Conservation (phyloP, 2,797 vertebrate genomes). For the Chlorospingus flavigularis region DNA sequence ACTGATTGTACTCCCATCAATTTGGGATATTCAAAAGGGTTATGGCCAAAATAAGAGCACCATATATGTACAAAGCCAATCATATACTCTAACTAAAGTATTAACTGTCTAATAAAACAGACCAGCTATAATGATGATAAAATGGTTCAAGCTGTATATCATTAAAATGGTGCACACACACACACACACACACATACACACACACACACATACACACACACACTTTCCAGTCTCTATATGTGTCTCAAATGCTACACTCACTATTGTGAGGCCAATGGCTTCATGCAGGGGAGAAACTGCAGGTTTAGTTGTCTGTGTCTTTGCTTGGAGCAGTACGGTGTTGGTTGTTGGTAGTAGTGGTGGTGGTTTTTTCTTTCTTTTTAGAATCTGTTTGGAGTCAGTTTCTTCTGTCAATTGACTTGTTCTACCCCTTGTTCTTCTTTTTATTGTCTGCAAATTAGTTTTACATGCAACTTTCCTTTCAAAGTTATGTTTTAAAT, state of each 20-base stretch:
- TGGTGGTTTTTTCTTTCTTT: background rate
- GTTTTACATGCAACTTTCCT: background rate
- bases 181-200: too few species aligned
- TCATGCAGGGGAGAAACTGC: background rate
- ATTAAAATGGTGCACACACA: background rate
- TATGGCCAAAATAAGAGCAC: background rate
- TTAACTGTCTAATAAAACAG: background rate
- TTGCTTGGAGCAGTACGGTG: background rate
- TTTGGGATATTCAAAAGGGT: background rate
- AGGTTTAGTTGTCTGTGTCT: background rate
- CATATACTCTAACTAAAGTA: background rate
- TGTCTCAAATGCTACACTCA: fast-evolving
- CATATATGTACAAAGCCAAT: background rate
- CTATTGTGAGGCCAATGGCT: background rate
- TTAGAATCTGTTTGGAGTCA: background rate
- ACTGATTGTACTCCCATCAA: background rate
- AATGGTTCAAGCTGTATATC: background rate
- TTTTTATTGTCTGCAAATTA: background rate
- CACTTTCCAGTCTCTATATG: fast-evolving
- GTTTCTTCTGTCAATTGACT: background rate
- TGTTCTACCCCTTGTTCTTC: background rate
- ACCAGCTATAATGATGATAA: background rate
- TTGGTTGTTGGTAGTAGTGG: background rate
- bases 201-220: too few species aligned
- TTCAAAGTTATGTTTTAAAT: background rate